Conservation (phyloP, 2,888 invertebrate species). For the Eupeodes luniger region DNA sequence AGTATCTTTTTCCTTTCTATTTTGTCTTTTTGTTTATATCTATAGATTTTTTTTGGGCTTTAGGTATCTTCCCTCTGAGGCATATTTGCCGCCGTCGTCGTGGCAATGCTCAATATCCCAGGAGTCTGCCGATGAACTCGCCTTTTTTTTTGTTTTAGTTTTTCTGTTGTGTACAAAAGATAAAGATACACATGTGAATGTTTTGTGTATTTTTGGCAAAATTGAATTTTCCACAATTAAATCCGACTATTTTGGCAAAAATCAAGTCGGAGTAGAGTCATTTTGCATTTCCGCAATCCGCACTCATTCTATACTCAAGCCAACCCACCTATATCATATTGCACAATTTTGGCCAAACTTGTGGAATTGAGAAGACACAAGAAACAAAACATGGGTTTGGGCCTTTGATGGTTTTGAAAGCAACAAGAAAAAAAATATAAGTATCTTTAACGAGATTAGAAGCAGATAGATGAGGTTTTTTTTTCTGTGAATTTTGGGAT, state of each 20-base stretch:
- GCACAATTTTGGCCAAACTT: slow-evolving; percentile 19
- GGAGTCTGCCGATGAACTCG: slow-evolving; percentile 64
- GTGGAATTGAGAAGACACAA: not conserved
- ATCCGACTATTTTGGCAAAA: slow-evolving; percentile 58
- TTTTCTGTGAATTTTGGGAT: slow-evolving; percentile 18
- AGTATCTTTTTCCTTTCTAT: slow-evolving; percentile 1
- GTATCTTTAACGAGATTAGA: slow-evolving; percentile 11
- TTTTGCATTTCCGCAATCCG: slow-evolving; percentile 31
- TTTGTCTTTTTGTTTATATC: not conserved
- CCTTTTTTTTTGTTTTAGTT: not conserved
- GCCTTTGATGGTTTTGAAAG: slow-evolving; percentile 5
- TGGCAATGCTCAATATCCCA: not conserved
- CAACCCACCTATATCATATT: slow-evolving; percentile 31
- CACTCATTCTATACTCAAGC: too few species aligned
- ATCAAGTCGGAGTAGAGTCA: slow-evolving; percentile 6
- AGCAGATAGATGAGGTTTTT: not conserved
- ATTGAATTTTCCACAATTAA: slow-evolving; percentile 73
- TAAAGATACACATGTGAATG: slow-evolving; percentile 1
- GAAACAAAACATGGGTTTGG: not conserved
- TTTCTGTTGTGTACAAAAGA: not conserved
- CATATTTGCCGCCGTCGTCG: not conserved
- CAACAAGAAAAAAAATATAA: not conserved
- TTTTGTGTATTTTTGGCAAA: slow-evolving; percentile 59
- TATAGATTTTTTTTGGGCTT: slow-evolving; percentile 28
- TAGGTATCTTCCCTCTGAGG: slow-evolving; percentile 19